Evolutionary conservation across 2,888 invertebrate species (phyloP), one percentile per base, ranked within the genome.

Genomic region (Tholera decimalis): DNA sequence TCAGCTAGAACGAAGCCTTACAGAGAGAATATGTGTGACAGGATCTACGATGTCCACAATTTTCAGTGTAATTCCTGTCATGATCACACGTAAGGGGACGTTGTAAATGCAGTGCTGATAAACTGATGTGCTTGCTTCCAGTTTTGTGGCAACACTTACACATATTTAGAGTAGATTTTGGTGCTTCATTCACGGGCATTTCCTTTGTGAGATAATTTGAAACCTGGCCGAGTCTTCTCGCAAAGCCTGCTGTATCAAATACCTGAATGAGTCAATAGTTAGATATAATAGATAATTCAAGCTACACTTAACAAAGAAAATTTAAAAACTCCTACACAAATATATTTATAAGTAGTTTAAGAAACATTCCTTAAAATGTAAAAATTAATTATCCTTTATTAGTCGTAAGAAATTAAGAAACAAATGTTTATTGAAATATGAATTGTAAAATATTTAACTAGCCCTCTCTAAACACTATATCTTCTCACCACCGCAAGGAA

Each of bases 11-110:
- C 49, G 1, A 24, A 3, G 24, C 56, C 3, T 56, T 33, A 49
- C 3, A 49, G 3, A 6, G 26, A 20, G 33, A 49, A 43, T 65
- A 58, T 53, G 50, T 67, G 35, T 41, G 59, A 59, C 70, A 43
- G 28, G 28, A 43, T 61, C 20, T 61, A 47, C 20, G 43, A 3
- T 35, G 28, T 7, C n/a, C 26, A 70, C 62, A 62, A 70, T 70
- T 70, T 70, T 62, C 47, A 15, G 24, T 47, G 20, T 37, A 53
- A 67, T 39, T 49, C 41, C 35, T 41, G 46, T 18, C 41, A 53
- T 53, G 35, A 61, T 35, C 30, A 33, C 22, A 43, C 18, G 22
- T 9, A 20, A 44, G 5, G 5, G 30, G 37, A 37, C 43, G n/a
- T 33, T 20, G 60, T 37, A 35, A 35, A 54, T 15, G 6, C 28